Base-by-base conservation (phyloP, 2,888 invertebrate genomes). In the Eretmocerus hayati region DNA sequence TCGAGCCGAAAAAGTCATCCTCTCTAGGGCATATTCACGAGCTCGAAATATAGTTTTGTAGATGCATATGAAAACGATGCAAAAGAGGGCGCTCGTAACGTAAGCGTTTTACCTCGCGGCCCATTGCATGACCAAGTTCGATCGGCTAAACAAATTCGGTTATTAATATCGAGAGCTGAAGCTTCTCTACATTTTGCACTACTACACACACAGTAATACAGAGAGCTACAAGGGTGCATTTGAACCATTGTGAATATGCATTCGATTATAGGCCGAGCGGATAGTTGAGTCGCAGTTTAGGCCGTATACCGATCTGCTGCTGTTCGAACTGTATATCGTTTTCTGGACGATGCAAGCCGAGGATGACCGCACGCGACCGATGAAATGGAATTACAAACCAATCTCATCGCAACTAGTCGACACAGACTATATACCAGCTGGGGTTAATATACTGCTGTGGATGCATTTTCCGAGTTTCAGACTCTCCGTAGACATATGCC, bases 361-460 rank as follows among this genome's bases (percentile, higher is more conserved):
- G n/a, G 32, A 19, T 48, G 50, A 58, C 56, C 55, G 53, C 56
- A 54, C 52, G 48, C 55, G 42, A 53, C 47, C 58, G 55, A 59
- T 56, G 61, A 62, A 67, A 66, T 61, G 60, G 60, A 66, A 67
- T 66, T 67, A 66, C 61, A 61, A 66, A 65, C 59, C 65, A 63
- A 66, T 65, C 60, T 58, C 54, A 55, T 39, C 33, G 40, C 43
- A 39, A 45, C 42, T 48, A 47, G 46, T 47, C 26, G 30, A 30
- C 8, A n/a, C n/a, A n/a, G n/a, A n/a, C n/a, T n/a, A n/a, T n/a
- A n/a, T n/a, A n/a, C n/a, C n/a, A n/a, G n/a, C n/a, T n/a, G n/a
- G 20, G 21, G 38, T 39, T 44, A 46, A n/a, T n/a, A 48, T 19
- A 52, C 54, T 56, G 47, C 56, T 48, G 42, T 45, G 44, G 50